These are phyloP conservation scores for Acrocera orbiculus DNA, from an alignment of 2,888 invertebrate genomes.

Conservation along the genomic window DNA sequence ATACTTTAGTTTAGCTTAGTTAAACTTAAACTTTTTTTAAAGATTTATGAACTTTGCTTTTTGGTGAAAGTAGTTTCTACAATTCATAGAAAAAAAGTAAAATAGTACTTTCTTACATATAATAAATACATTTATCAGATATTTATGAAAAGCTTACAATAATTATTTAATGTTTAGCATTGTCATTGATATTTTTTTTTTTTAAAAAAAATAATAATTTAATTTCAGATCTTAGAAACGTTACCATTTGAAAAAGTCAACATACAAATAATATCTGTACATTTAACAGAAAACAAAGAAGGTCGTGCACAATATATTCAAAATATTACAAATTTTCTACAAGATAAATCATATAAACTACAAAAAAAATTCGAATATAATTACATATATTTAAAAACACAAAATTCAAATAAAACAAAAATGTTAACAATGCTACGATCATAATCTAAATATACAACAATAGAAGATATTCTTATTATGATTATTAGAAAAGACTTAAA, in stretches of 20 bases:
- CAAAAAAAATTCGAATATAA: slow-evolving; percentile 28
- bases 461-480: too few species aligned
- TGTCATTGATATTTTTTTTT: neutral
- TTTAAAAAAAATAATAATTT: neutral
- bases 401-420: slow-evolving; percentile 25
- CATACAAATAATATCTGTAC: slow-evolving; percentile 30
- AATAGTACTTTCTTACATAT: neutral
- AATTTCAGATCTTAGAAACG: slow-evolving; percentile 28
- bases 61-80: too few species aligned
- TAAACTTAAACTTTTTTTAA: too few species aligned
- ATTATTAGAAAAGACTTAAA: too few species aligned
- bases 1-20: too few species aligned
- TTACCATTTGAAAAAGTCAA: slow-evolving; percentile 29
- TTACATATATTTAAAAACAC: slow-evolving; percentile 27
- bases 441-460: too few species aligned
- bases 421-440: too few species aligned
- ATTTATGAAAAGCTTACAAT: too few species aligned
- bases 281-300: slow-evolving; percentile 17
- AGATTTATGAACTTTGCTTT: too few species aligned
- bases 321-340: slow-evolving; percentile 28
- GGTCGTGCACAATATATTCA: slow-evolving; percentile 20
- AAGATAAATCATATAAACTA: slow-evolving; percentile 28
- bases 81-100: too few species aligned
- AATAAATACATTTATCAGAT: neutral
- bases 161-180: too few species aligned